Evolutionary conservation across 2,797 vertebrate species (phyloP).

Genomic region (Mus minutoides): DNA sequence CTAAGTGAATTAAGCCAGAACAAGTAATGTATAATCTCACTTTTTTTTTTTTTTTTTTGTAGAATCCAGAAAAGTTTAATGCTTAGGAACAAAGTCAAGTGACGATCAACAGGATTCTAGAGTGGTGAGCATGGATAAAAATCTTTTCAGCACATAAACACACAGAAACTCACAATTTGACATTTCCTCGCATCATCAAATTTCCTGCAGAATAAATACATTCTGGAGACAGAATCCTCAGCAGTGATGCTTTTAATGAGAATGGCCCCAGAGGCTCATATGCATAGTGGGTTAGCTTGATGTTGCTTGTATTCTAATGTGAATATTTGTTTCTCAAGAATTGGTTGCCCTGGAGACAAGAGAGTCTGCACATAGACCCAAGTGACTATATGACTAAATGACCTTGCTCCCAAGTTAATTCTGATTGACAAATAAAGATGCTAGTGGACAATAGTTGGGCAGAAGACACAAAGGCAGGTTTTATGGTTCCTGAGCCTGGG

Average conservation of each 20-base stretch:
- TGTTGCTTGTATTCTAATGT: background rate
- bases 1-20: background rate
- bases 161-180: background rate
- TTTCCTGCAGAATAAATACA: background rate
- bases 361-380: background rate
- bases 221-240: background rate
- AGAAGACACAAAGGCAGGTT: background rate
- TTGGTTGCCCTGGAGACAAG: background rate
- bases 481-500: background rate
- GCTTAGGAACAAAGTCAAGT: background rate
- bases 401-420: background rate
- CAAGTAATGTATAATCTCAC: background rate
- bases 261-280: too few relatives aligned
- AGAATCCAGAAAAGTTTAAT: background rate
- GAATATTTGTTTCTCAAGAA: background rate
- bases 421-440: background rate
- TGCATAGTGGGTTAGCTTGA: background rate
- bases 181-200: background rate
- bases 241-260: background rate
- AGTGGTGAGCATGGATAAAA: background rate
- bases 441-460: background rate
- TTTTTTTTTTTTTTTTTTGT: background rate
- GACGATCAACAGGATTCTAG: background rate
- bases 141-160: background rate
- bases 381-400: background rate